These are phyloP conservation scores for Samia ricini DNA, from an alignment of 1,140 invertebrate species.

Conservation along the genomic window DNA sequence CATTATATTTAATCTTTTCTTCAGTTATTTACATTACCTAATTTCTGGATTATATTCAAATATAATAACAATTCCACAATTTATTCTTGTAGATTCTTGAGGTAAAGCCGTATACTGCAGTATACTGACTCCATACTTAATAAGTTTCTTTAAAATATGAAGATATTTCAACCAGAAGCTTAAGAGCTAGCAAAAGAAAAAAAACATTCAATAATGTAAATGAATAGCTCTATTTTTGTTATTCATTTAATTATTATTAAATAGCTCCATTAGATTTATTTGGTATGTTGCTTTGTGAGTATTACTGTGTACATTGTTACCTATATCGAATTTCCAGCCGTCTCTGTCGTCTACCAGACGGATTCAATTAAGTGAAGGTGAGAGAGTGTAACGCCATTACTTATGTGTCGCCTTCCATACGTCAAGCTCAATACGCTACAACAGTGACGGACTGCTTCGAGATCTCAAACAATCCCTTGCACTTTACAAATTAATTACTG, in stretches of 20 bases:
- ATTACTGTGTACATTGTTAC: neutral
- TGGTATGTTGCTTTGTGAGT: neutral
- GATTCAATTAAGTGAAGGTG: slow-evolving; percentile 27
- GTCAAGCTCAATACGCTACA: slow-evolving; percentile 21
- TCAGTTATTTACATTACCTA: too few species aligned
- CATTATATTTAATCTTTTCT: too few species aligned
- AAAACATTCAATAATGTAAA: neutral
- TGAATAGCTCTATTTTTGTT: neutral
- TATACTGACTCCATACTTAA: too few species aligned
- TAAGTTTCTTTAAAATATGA: too few species aligned
- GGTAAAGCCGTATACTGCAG: too few species aligned
- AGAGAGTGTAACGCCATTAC: slow-evolving; percentile 24
- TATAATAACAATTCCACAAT: too few species aligned
- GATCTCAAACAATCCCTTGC: slow-evolving; percentile 15
- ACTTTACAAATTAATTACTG: slow-evolving; percentile 30
- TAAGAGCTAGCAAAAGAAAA: too few species aligned
- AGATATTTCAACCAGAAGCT: too few species aligned
- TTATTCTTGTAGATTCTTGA: too few species aligned
- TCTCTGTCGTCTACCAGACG: slow-evolving; percentile 17
- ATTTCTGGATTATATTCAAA: too few species aligned
- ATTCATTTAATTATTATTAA: neutral
- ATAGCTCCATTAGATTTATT: neutral
- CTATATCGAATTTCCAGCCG: slow-evolving; percentile 23
- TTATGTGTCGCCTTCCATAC: slow-evolving; percentile 16
- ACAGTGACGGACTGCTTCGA: slow-evolving; percentile 23